Base-by-base conservation (phyloP, 2,113 vertebrate genomes). In the Otocyon megalotis region DNA sequence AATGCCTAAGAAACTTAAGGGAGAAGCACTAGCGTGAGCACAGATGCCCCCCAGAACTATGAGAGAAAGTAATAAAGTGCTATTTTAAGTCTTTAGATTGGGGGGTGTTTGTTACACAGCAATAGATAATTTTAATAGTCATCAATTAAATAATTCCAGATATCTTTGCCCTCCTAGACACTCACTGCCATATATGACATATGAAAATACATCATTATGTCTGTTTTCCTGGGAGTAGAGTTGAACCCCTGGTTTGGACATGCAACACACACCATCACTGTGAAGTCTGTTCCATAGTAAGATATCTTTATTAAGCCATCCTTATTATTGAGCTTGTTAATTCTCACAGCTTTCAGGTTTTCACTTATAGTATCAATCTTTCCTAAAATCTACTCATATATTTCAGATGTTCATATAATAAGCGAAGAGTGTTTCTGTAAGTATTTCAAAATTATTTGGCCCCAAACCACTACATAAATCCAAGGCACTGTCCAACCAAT, bases 391-490 rank as follows among this genome's bases (percentile, higher is more conserved):
- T 56, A 56, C 81, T 26, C 22, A 2, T 53, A n/a, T 76, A 71
- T 67, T 71, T 77, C 19, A 88, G 30, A 48, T 77, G 17, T 74
- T 67, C 65, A 43, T 19, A 30, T 72, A 54, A 72, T 32, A 95
- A 72, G 4, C 35, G 20, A 63, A 63, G n/a, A 80, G 58, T 37
- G 10, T 88, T 94, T 74, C 35, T 67, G 48, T 2, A 65, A 80
- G 8, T 43, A 43, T 85, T 94, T 88, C 76, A 85, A 63, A 88
- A 74, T 94, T 60, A 79, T 82, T 79, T n/a, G 74, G 37, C 50
- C 8, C 15, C n/a, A 82, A 37, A 60, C 32, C 60, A 80, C 5
- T 77, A 26, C 22, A 48, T 67, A 89, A 71, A 92, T 65, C 11
- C 28, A 62, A 62, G 24, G 43, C 4, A 62, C 14, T 65, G 58